Conservation (phyloP, 2,797 vertebrate genomes). For the Epinephelus malabaricus region DNA sequence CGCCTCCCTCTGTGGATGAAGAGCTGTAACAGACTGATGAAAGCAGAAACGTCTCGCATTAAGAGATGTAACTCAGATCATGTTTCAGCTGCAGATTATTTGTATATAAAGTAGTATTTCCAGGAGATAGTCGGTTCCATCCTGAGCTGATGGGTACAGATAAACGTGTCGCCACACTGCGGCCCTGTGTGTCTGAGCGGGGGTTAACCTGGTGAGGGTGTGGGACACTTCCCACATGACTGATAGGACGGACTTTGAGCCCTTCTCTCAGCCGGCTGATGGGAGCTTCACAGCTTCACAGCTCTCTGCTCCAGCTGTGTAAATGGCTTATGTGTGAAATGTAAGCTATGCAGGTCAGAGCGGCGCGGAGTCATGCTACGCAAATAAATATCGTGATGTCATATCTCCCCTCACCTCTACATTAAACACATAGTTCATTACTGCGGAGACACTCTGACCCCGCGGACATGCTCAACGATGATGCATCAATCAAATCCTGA, state of each 20-base stretch:
- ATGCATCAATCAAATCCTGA: conserved; percentile 75
- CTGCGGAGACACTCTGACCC: conserved; percentile 60
- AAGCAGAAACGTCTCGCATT: no score
- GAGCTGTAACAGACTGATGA: no score
- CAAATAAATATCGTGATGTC: conserved; percentile 74
- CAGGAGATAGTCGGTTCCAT: no score
- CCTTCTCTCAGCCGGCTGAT: not conserved
- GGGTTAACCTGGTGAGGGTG: not conserved
- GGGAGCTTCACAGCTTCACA: conserved; percentile 20
- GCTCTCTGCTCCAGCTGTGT: conserved; percentile 68
- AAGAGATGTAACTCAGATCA: no score
- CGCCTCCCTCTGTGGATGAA: no score
- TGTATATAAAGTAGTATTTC: no score
- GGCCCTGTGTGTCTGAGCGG: no score
- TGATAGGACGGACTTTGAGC: conserved; percentile 3
- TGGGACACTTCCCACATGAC: conserved; percentile 46
- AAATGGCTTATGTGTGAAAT: conserved; percentile 61
- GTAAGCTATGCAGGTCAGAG: conserved; percentile 61
- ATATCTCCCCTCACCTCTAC: conserved; percentile 40
- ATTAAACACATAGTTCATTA: conserved; percentile 78
- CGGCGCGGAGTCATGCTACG: conserved; percentile 50
- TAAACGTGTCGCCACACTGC: no score
- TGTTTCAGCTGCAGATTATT: no score
- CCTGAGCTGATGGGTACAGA: no score
- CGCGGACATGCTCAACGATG: conserved; percentile 46